Base-by-base conservation (phyloP, 2,113 vertebrate genomes). In the Pluvialis apricaria region DNA sequence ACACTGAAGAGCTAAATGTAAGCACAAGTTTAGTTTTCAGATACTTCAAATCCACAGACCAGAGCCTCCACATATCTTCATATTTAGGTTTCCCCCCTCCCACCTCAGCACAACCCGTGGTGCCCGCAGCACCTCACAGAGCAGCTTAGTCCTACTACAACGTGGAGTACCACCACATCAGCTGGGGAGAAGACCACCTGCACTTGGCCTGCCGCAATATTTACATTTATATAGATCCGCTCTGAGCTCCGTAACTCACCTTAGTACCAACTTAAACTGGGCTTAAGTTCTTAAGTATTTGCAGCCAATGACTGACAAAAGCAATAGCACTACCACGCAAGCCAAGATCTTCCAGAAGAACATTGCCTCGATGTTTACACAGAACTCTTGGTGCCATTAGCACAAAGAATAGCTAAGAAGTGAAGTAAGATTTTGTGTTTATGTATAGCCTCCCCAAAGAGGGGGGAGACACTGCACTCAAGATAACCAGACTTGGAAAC, bases 401-500 rank as follows among this genome's bases (percentile, higher is more conserved):
- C 94, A 71, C 38, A 12, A 47, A 40, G 86, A 93, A 93, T 82
- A 86, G 71, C 92, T 76, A 20, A 57, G 86, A 75, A 86, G 70
- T 91, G 92, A 94, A 91, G 86, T 84, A 42, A 94, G 95, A 60
- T 17, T 66, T 64, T 29, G 69, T 96, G 96, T 71, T 94, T 91
- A 25, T 19, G 72, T 42, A 1, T 13, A 57, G 42, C 65, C 65
- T 71, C 69, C 65, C 29, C 61, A 31, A 9, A 2, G 72, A 36
- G 69, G 15, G 52, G 61, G 85, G 65, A 79, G 62, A 71, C 24
- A 6, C 78, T 1, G 52, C 0, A 3, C 88, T 82, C 12, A 2
- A 44, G 90, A 90, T 71, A 92, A 78, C 61, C 92, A 86, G n/a
- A 22, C 76, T 92, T 96, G 94, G 92, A 84, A 84, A 47, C 11